These are phyloP conservation scores for Montipora foliosa DNA, from an alignment of 64 coral and sea anemone species.

Conservation along the genomic window DNA sequence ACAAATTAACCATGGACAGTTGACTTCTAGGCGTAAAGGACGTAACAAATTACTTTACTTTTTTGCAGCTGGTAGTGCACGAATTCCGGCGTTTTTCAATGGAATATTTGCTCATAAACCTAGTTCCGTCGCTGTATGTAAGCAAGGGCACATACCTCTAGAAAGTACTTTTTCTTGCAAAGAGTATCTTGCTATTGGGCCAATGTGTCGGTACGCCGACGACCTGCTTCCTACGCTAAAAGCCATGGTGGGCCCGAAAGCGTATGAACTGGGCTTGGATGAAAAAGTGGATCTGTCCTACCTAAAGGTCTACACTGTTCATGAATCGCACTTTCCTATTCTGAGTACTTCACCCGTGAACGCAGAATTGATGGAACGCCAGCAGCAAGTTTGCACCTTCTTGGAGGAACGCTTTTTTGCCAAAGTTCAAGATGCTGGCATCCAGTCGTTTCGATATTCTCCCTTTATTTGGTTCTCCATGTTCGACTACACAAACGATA, in stretches of 20 bases:
- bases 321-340: constrained; percentile 52
- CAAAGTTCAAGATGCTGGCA: constrained; percentile 46
- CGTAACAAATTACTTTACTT: neutral
- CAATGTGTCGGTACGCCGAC: constrained; percentile 80
- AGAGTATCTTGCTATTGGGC: constrained; percentile 91
- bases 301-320: constrained; percentile 78
- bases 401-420: constrained; percentile 51
- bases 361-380: constrained; percentile 40
- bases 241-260: constrained; percentile 76
- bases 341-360: constrained; percentile 50
- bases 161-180: constrained; percentile 68
- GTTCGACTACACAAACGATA: constrained; percentile 43
- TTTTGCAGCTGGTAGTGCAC: constrained; percentile 81
- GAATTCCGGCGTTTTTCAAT: constrained; percentile 94
- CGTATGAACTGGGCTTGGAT: constrained; percentile 60
- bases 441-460: constrained; percentile 69
- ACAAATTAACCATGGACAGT: no score
- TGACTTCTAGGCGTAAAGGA: no score
- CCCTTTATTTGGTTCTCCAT: constrained; percentile 83
- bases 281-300: constrained; percentile 81
- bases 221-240: constrained; percentile 75
- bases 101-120: constrained; percentile 95
- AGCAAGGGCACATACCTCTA: constrained; percentile 77
- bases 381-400: constrained; percentile 61
- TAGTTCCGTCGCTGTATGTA: constrained; percentile 75